Evolutionary conservation across 1,140 invertebrate genomes (phyloP).

Genomic region (Diorhabda sublineata): DNA sequence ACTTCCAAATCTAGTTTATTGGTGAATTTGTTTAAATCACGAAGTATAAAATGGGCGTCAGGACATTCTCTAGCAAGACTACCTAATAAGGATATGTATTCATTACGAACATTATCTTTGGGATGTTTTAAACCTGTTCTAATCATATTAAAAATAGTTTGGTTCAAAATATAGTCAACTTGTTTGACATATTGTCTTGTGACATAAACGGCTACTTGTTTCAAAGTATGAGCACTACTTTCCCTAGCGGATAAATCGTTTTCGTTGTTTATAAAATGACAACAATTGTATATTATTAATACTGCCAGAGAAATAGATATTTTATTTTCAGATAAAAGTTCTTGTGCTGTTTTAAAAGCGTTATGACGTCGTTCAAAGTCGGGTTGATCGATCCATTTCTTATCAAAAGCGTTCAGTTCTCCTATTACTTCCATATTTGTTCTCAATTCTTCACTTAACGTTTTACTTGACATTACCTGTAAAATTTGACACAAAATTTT

Average conservation of each 20-base stretch:
- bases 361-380: slow-evolving; percentile 79
- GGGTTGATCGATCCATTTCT: slow-evolving; percentile 83
- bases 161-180: slow-evolving; percentile 65
- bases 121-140: slow-evolving; percentile 63
- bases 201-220: slow-evolving; percentile 58
- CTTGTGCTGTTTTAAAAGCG: slow-evolving; percentile 63
- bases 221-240: slow-evolving; percentile 70
- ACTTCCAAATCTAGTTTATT: slow-evolving; percentile 76
- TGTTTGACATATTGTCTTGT: slow-evolving; percentile 52
- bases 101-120: slow-evolving; percentile 64
- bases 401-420: slow-evolving; percentile 83
- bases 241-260: slow-evolving; percentile 81
- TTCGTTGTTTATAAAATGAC: slow-evolving; percentile 69
- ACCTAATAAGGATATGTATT: slow-evolving; percentile 73
- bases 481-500: slow-evolving; percentile 63
- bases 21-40: slow-evolving; percentile 68
- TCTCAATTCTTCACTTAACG: slow-evolving; percentile 44
- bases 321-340: slow-evolving; percentile 52
- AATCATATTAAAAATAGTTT: slow-evolving; percentile 65
- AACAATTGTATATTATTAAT: slow-evolving; percentile 77
- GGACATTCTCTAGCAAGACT: slow-evolving; percentile 68
- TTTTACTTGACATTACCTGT: slow-evolving; percentile 49
- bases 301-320: slow-evolving; percentile 65
- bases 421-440: slow-evolving; percentile 53
- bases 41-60: slow-evolving; percentile 63